Conservation (phyloP, 35 echinoderm and acorn worm genomes). For the Anneissia japonica region DNA sequence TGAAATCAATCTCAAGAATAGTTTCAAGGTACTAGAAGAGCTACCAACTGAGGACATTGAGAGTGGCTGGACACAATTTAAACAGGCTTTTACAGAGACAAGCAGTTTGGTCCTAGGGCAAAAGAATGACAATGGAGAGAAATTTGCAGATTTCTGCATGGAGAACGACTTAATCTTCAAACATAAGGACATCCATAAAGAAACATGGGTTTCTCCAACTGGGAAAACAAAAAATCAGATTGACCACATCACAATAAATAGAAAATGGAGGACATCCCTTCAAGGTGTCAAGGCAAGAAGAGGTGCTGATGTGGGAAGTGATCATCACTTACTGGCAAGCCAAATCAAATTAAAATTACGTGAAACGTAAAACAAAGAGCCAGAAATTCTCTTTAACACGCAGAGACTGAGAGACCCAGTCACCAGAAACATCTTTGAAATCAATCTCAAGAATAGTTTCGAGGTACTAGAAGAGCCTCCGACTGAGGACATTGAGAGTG, state of each 20-base stretch:
- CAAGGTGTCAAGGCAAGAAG: slow-evolving; percentile 3
- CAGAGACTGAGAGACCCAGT: not conserved
- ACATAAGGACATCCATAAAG: slow-evolving; percentile 11
- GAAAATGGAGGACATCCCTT: slow-evolving; percentile 19
- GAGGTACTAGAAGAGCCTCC: not conserved
- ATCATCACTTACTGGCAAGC: slow-evolving; percentile 17
- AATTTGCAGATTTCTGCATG: no score
- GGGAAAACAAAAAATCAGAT: slow-evolving; percentile 36
- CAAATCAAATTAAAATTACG: slow-evolving; percentile 7
- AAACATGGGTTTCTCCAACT: slow-evolving; percentile 31
- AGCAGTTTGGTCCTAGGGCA: no score
- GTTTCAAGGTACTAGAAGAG: no score
- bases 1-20: no score
- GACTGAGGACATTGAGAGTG: not conserved
- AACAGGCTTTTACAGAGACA: no score
- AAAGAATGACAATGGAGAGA: no score
- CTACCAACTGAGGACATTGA: no score
- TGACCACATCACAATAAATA: slow-evolving; percentile 34
- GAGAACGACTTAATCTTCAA: no score
- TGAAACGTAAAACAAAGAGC: not conserved
- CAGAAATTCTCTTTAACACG: slow-evolving; percentile 1
- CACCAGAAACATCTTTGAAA: not conserved
- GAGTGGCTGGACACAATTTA: no score
- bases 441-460: slow-evolving; percentile 30
- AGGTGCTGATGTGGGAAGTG: slow-evolving; percentile 17